phyloP scores from a whole-genome alignment of 2,113 vertebrate species.

The Ochotona princeps region DNA sequence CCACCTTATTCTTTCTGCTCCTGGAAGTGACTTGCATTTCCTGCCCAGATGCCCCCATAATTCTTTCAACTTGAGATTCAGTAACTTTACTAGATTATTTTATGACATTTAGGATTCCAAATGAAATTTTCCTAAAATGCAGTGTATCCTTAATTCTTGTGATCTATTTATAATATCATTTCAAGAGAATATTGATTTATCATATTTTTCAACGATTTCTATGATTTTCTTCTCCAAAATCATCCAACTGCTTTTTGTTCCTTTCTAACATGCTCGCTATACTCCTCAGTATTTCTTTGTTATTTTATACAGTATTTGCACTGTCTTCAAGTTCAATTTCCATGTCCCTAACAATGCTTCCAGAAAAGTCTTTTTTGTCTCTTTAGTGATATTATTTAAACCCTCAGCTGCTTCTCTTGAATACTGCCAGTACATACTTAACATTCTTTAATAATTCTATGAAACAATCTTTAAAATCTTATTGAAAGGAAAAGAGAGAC shows the following conservation, averaged over 20 bases:
- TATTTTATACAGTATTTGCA: conserved; percentile 6
- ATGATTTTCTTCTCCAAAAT: neutral
- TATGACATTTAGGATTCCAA: neutral
- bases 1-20: conserved; percentile 51
- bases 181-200: neutral
- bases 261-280: neutral
- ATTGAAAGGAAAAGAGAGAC: too few species aligned
- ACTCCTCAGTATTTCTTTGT: neutral
- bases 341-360: neutral
- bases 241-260: neutral
- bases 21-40: conserved; percentile 50
- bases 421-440: neutral
- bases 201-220: neutral
- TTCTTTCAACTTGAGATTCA: conserved; percentile 51
- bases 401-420: neutral
- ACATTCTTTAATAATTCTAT: neutral
- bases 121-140: conserved; percentile 9
- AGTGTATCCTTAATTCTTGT: neutral
- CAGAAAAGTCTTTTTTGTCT: conserved; percentile 12
- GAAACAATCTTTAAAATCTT: too few species aligned
- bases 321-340: neutral
- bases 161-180: neutral
- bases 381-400: conserved; percentile 13
- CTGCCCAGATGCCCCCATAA: neutral
- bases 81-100: neutral